phyloP scores from a whole-genome alignment of 2,113 vertebrate genomes.

The Paratilapia polleni region DNA sequence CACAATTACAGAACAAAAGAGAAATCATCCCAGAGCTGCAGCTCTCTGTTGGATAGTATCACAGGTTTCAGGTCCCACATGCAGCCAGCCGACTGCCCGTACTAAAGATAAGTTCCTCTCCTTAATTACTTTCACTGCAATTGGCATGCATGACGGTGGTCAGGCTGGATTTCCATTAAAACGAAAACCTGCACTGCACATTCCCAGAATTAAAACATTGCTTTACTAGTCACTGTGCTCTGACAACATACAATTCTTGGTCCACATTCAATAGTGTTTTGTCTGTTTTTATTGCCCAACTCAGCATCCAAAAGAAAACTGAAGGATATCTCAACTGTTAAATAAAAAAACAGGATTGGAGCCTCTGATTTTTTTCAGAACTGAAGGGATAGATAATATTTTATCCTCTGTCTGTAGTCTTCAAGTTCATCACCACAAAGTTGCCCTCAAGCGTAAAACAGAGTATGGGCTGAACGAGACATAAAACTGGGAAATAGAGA shows the following conservation, averaged over 20 bases:
- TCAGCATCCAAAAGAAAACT: background rate
- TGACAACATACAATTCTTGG: background rate
- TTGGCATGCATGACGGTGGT: conserved; percentile 35
- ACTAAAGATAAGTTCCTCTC: conserved; percentile 48
- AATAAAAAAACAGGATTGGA: background rate
- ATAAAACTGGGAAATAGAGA: background rate
- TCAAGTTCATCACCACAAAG: background rate
- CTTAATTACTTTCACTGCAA: conserved; percentile 47
- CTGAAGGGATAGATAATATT: background rate
- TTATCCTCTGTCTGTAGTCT: background rate
- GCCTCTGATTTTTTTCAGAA: background rate
- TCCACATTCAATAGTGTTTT: background rate
- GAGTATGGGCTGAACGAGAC: background rate
- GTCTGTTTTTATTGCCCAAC: background rate
- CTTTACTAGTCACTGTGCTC: background rate
- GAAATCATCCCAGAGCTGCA: conserved; percentile 42
- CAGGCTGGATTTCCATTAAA: conserved; percentile 30
- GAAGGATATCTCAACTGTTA: background rate
- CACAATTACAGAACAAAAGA: conserved; percentile 58
- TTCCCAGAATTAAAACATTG: conserved; percentile 31
- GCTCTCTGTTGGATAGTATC: conserved; percentile 41
- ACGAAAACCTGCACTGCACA: conserved; percentile 3
- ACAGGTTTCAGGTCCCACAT: conserved; percentile 31
- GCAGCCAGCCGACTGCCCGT: conserved; percentile 35
- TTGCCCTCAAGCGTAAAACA: background rate